A percentile compares a stretch with the other conserved stretches of the same genome.
Conservation (phyloP, 1,140 invertebrate species). For the Agrilus planipennis region DNA sequence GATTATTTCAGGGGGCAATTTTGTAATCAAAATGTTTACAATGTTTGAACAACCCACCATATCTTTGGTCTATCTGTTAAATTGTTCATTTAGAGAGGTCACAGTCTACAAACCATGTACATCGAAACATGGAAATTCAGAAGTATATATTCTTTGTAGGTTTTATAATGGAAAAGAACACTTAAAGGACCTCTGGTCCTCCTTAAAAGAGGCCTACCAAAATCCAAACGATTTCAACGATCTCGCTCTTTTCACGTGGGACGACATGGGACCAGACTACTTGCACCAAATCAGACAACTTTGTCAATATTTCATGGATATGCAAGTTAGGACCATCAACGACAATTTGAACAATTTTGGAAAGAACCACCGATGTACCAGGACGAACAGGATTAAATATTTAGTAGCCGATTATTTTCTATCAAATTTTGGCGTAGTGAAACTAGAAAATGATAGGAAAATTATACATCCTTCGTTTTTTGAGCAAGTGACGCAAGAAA, state of each 20-base stretch:
- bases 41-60: slow-evolving; percentile 73
- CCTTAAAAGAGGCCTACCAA: slow-evolving; percentile 38
- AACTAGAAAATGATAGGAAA: slow-evolving; percentile 12
- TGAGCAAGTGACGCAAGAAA: background rate
- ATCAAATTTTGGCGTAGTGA: slow-evolving; percentile 15
- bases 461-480: slow-evolving; percentile 11
- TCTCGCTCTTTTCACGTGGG: slow-evolving; percentile 45
- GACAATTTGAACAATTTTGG: slow-evolving; percentile 49
- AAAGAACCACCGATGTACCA: slow-evolving; percentile 33
- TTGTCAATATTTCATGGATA: slow-evolving; percentile 47
- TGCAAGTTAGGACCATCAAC: slow-evolving; percentile 51
- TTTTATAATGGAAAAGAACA: slow-evolving; percentile 43
- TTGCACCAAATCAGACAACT: slow-evolving; percentile 54
- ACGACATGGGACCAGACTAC: slow-evolving; percentile 52
- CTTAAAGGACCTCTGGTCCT: slow-evolving; percentile 35
- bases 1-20: slow-evolving; percentile 55
- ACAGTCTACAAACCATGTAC: slow-evolving; percentile 77
- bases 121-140: slow-evolving; percentile 89
- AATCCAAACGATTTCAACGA: slow-evolving; percentile 23
- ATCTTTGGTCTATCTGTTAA: slow-evolving; percentile 68
- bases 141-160: slow-evolving; percentile 77
- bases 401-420: slow-evolving; percentile 19
- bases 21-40: slow-evolving; percentile 90
- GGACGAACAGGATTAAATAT: slow-evolving; percentile 15
- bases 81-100: slow-evolving; percentile 59